Base-by-base conservation (phyloP, 1,140 invertebrate species). In the Dendrolimus kikuchii region DNA sequence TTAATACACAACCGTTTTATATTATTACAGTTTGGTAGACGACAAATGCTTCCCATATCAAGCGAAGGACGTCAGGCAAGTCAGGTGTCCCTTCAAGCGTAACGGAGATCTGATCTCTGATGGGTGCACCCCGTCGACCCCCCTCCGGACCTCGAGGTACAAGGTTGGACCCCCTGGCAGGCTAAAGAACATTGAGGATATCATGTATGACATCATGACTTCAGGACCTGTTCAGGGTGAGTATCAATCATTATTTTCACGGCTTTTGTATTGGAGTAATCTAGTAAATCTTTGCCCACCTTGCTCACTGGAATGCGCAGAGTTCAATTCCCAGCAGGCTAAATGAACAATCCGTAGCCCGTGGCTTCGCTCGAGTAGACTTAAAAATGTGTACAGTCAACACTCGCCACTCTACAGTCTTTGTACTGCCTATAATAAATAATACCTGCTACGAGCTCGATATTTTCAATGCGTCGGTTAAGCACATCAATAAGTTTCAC, bases 151-250 rank as follows among this genome's bases (percentile, higher is more conserved):
- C 9, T 88, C 88, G 42, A 80, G 91, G 7, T 96, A 95, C 79
- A 92, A 93, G 62, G 93, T 94, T 5, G 95, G 94, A 0, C 96
- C 96, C 0, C 93, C 95, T 6, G 96, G 97, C 86, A 90, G 92
- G 57, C 86, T 98, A 8, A 90, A 90, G 40, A 91, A 91, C 46
- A 92, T 94, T 69, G 90, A 91, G 7, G 95, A 96, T 72, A 98
- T 99, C 56, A 97, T 96, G 95, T 91, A 93, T 59, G 96, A 98
- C 77, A 97, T 98, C 46, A 89, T 93, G 74, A 92, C 91, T 23
- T 97, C 95, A 46, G 97, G 97, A 55, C 96, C 97, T n/a, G 95
- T 98, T 0, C 97, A 98, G 92, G 95, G 95, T 96, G 44, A 60
- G 73, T 63, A 48, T 46, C 23, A 23, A 23, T 23, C 1, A 23